Evolutionary conservation across 1,140 invertebrate genomes (phyloP).

Genomic region (Apis florea): DNA sequence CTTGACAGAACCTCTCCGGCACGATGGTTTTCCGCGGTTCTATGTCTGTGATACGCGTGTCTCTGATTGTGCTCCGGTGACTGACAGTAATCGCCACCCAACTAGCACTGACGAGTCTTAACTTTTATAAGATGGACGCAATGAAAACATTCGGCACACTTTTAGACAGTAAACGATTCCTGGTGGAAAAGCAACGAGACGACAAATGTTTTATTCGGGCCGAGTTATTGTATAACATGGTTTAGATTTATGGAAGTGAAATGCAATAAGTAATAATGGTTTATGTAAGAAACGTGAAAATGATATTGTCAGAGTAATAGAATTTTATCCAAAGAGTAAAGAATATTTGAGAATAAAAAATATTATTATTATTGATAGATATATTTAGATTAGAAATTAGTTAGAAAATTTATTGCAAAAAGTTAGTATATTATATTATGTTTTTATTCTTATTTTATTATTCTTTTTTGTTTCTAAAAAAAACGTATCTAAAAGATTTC

Average conservation of each 20-base stretch:
- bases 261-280: neutral
- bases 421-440: no score
- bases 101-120: neutral
- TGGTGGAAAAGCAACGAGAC: neutral
- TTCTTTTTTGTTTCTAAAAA: no score
- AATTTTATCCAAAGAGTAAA: no score
- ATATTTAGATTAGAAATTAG: no score
- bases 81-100: slow-evolving; percentile 40
- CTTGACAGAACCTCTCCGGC: slow-evolving; percentile 60
- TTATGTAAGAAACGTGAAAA: neutral
- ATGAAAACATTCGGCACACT: neutral
- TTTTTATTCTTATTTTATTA: no score
- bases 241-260: no score
- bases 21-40: slow-evolving; percentile 60
- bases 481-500: no score
- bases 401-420: no score
- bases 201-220: neutral
- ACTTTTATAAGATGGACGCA: slow-evolving; percentile 5
- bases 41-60: slow-evolving; percentile 51
- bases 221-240: neutral
- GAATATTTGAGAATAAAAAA: no score
- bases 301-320: no score
- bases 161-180: neutral
- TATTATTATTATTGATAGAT: no score
- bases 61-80: slow-evolving; percentile 29